A percentile compares a stretch with the other conserved stretches of the same genome.
Evolutionary conservation across 2,888 invertebrate genomes (phyloP).

Genomic region (Creontiades dilutus): DNA sequence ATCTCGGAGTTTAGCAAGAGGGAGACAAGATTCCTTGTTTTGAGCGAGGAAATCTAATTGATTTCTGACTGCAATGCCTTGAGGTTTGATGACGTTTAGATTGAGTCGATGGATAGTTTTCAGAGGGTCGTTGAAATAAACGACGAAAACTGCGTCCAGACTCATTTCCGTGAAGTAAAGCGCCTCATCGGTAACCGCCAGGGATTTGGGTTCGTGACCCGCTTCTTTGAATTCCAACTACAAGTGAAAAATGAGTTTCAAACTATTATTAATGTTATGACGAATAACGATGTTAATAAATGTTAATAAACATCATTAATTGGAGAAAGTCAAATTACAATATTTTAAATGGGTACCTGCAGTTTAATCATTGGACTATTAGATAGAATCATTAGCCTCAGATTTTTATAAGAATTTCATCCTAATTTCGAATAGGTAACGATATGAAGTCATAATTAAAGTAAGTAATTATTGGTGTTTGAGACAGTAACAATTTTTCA

Average conservation of each 20-base stretch:
- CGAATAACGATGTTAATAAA: too few relatives aligned
- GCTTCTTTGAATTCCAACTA: constrained; percentile 41
- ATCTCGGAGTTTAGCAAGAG: constrained; percentile 41
- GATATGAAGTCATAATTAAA: too few relatives aligned
- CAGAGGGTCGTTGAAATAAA: constrained; percentile 25
- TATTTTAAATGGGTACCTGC: too few relatives aligned
- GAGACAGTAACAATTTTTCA: too few relatives aligned
- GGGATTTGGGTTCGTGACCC: constrained; percentile 52
- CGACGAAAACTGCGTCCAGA: constrained; percentile 13
- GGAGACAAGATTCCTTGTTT: neutral
- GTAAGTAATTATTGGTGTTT: too few relatives aligned
- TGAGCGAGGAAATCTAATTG: constrained; percentile 42
- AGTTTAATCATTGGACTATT: too few relatives aligned
- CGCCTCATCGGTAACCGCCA: constrained; percentile 32
- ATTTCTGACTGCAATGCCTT: constrained; percentile 59
- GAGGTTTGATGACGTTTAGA: constrained; percentile 48
- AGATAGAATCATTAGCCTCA: too few relatives aligned
- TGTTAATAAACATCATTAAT: too few relatives aligned
- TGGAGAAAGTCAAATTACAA: too few relatives aligned
- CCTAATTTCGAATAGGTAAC: too few relatives aligned
- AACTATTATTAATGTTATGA: neutral
- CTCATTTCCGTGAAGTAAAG: constrained; percentile 53
- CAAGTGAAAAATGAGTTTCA: neutral
- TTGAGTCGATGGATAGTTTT: constrained; percentile 41
- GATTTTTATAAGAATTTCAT: too few relatives aligned